Evolutionary conservation across 1,140 invertebrate species (phyloP), one percentile per base, ranked within the genome.

Genomic region (Plutomurus gul): DNA sequence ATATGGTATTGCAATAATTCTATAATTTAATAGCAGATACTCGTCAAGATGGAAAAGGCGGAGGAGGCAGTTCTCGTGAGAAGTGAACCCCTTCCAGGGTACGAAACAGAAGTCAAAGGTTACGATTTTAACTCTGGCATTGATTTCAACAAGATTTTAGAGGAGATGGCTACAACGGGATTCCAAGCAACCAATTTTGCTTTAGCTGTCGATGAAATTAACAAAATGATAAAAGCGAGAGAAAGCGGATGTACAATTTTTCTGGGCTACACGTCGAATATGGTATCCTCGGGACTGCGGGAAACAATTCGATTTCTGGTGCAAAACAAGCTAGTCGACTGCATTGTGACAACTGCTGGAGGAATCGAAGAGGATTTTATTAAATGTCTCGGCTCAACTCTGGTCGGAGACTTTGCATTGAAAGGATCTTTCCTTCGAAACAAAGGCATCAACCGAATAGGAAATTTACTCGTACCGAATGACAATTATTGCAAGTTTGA

Each of bases 351-450:
- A 40, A 98, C 96, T 51, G 98, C 97, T 18, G 98, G 98, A 25
- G 98, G 98, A 20, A 90, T 99, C 3, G 98, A 99, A 88, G 98
- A 99, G 88, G 98, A 99, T 89, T 91, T 99, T 40, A 99, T 99
- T 46, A 99, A 99, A 90, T 99, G 98, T 87, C 87, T 99, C 70
- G 94, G 94, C 4, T 95, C 96, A 5, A 99, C 97, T 0, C 98
- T 93, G 85, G 84, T 99, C 27, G 97, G 97, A 36, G 92, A 95
- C 85, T 99, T 99, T 87, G 87, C 92, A 85, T 88, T 98, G 75
- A 90, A 91, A 84, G 98, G 94, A 0, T 91, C 90, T 85, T 87
- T 87, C 46, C 88, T 98, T 16, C 88, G 97, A 77, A 91, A 94
- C 7, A 91, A 92, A 82, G 98, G 97, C 10, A 94, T 99, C 39